Evolutionary conservation across 2,888 invertebrate species (phyloP).

Genomic region (Gibbula magus): DNA sequence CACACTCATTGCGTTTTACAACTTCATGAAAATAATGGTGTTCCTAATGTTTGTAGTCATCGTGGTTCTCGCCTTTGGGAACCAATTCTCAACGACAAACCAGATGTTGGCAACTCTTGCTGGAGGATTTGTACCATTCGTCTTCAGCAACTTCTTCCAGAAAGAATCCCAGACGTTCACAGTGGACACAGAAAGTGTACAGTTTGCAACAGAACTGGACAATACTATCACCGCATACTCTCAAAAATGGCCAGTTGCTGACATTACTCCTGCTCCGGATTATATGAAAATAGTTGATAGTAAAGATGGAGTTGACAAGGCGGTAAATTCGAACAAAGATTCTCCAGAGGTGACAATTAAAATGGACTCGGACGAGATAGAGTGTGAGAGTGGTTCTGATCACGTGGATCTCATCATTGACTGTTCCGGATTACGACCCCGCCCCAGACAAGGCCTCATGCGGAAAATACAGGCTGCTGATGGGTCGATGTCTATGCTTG

Average conservation of each 20-base stretch:
- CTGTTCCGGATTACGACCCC: no score
- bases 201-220: slow-evolving; percentile 47
- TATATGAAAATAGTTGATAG: no score
- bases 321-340: no score
- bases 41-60: slow-evolving; percentile 60
- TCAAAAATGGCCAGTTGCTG: slow-evolving; percentile 40
- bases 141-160: slow-evolving; percentile 56
- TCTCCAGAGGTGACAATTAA: no score
- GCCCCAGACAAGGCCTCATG: no score
- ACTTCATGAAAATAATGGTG: slow-evolving; percentile 52
- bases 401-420: no score
- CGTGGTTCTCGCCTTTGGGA: slow-evolving; percentile 58
- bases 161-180: slow-evolving; percentile 48
- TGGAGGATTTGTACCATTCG: slow-evolving; percentile 58
- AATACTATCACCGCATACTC: slow-evolving; percentile 25
- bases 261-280: slow-evolving; percentile 31
- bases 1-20: slow-evolving; percentile 45
- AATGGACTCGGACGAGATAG: no score
- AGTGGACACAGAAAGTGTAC: slow-evolving; percentile 59
- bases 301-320: no score
- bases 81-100: slow-evolving; percentile 60
- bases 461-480: no score
- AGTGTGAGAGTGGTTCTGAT: no score
- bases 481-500: no score
- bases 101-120: slow-evolving; percentile 59